A percentile compares a stretch with the other conserved stretches of the same genome.
Evolutionary conservation across 2,888 invertebrate species (phyloP).

Genomic region (Caradrina kadenii): DNA sequence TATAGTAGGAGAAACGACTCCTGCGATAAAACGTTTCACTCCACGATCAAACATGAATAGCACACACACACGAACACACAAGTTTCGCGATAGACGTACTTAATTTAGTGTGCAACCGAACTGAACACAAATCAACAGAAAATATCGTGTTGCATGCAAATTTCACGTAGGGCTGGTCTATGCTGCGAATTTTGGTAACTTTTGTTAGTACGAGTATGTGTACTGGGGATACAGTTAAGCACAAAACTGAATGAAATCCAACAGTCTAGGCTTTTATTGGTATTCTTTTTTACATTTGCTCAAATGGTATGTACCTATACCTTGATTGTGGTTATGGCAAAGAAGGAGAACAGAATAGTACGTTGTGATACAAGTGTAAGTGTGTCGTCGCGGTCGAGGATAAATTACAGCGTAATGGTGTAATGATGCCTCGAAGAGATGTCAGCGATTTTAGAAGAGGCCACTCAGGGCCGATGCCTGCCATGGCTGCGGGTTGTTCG

Average conservation of each 20-base stretch:
- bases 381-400: too few species aligned
- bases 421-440: too few species aligned
- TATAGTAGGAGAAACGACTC: slow-evolving; percentile 20
- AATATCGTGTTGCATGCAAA: slow-evolving; percentile 51
- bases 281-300: too few species aligned
- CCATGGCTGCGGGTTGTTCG: too few species aligned
- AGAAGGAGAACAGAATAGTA: too few species aligned
- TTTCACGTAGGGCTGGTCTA: slow-evolving; percentile 27
- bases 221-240: not conserved
- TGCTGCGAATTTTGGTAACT: not conserved
- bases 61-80: slow-evolving; percentile 11
- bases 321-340: too few species aligned
- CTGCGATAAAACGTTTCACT: slow-evolving; percentile 44
- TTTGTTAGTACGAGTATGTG: not conserved
- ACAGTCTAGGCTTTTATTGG: too few species aligned
- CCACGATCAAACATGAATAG: slow-evolving; percentile 28
- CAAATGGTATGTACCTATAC: too few species aligned
- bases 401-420: too few species aligned
- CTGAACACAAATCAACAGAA: slow-evolving; percentile 56
- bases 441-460: too few species aligned
- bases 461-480: too few species aligned
- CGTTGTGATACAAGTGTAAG: too few species aligned
- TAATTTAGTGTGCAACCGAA: slow-evolving; percentile 47
- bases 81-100: slow-evolving; percentile 46
- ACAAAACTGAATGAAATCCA: not conserved